A percentile compares a stretch with the other conserved stretches of the same genome.
phyloP scores from a whole-genome alignment of 2,797 vertebrate genomes.

The Cirrhinus molitorella region DNA sequence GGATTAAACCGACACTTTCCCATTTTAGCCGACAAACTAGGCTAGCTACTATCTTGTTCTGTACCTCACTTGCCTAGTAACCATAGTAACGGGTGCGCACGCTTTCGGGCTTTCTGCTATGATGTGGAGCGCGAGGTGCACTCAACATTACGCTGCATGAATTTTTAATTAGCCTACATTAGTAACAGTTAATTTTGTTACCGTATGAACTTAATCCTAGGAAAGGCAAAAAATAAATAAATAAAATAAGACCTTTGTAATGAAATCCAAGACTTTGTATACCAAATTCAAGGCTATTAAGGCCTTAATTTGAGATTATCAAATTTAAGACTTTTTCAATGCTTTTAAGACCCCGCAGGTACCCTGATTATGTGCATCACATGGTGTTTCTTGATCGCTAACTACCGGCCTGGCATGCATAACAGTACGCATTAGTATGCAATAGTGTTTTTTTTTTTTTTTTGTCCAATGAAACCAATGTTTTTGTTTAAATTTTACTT shows the following conservation, averaged over 20 bases:
- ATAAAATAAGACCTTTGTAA: not conserved
- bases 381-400: too few species aligned
- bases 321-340: constrained; percentile 10
- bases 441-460: too few species aligned
- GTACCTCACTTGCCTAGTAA: not conserved
- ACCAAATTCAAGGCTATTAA: not conserved
- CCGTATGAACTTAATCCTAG: not conserved
- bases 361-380: too few species aligned
- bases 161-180: not conserved
- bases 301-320: not conserved
- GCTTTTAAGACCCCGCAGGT: not conserved
- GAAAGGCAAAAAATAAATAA: not conserved
- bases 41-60: not conserved
- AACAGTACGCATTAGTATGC: too few species aligned
- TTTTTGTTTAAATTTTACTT: too few species aligned
- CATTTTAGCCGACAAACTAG: not conserved
- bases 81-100: not conserved
- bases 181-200: constrained; percentile 5
- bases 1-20: not conserved
- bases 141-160: not conserved
- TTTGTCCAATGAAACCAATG: too few species aligned
- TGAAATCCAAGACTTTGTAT: not conserved
- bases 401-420: too few species aligned
- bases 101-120: not conserved
- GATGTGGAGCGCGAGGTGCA: not conserved